Conservation (phyloP, 2,113 vertebrate species). For the Kryptolebias marmoratus region DNA sequence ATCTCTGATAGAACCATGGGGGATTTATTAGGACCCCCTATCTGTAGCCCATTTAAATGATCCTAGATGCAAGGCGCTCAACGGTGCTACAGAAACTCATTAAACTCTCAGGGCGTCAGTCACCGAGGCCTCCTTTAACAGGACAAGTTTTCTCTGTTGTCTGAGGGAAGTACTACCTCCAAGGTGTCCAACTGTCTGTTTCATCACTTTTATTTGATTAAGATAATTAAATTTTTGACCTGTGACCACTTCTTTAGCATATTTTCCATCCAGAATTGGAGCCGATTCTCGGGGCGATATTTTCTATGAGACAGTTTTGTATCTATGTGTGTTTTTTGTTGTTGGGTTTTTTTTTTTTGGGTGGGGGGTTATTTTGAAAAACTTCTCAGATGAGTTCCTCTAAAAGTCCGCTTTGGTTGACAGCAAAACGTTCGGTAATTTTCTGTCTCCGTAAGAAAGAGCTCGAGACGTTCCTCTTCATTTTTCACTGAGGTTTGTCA, state of each 20-base stretch:
- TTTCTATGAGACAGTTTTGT: not conserved
- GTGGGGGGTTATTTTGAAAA: not conserved
- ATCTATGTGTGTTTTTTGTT: conserved; percentile 2
- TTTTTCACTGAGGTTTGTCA: conserved; percentile 71
- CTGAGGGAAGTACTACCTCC: conserved; percentile 46
- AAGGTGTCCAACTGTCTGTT: conserved; percentile 51
- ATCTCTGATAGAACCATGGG: conserved; percentile 78
- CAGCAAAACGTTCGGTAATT: conserved; percentile 35
- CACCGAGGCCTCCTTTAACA: conserved; percentile 68
- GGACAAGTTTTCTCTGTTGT: conserved; percentile 65
- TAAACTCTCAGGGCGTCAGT: conserved; percentile 77
- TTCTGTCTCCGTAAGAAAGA: conserved; percentile 56
- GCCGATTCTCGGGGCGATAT: conserved; percentile 13
- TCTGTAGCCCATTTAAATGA: conserved; percentile 78
- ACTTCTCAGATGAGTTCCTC: not conserved
- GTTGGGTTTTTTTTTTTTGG: not conserved
- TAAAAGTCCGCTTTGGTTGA: conserved; percentile 30
- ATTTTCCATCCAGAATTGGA: conserved; percentile 32
- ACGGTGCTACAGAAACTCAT: conserved; percentile 80
- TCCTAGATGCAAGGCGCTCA: conserved; percentile 73
- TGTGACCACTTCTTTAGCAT: conserved; percentile 50
- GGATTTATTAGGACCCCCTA: conserved; percentile 83
- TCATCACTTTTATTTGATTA: conserved; percentile 64
- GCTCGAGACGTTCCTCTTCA: conserved; percentile 61
- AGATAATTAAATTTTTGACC: conserved; percentile 67